Evolutionary conservation across 2,113 vertebrate species (phyloP).

Genomic region (Atractosteus spatula): DNA sequence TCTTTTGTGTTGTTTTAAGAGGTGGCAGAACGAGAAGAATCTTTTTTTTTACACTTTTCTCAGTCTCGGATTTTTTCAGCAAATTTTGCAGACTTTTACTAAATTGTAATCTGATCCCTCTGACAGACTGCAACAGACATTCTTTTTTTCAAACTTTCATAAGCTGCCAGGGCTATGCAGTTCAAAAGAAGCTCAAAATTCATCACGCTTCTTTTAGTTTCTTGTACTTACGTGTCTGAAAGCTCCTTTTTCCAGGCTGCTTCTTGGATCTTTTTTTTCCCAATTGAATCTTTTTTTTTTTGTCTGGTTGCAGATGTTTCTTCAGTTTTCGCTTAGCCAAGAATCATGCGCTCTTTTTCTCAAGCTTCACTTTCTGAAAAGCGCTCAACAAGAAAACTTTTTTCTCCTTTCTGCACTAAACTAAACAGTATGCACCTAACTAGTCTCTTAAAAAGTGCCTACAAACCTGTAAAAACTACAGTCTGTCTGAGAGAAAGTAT

Average conservation of each 20-base stretch:
- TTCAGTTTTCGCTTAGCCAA: constrained; percentile 36
- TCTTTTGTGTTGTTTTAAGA: too few relatives aligned
- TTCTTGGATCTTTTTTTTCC: constrained; percentile 35
- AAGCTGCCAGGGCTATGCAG: constrained; percentile 28
- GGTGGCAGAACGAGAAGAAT: neutral
- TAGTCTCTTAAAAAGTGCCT: constrained; percentile 41
- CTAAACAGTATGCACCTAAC: constrained; percentile 40
- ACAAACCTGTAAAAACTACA: constrained; percentile 37
- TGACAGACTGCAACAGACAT: constrained; percentile 22
- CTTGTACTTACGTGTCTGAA: constrained; percentile 58
- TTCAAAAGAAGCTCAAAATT: constrained; percentile 14
- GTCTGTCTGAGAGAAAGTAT: constrained; percentile 37
- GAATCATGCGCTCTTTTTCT: constrained; percentile 38
- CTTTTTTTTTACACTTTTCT: neutral
- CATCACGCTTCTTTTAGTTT: constrained; percentile 13
- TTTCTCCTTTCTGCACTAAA: constrained; percentile 52
- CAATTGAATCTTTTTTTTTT: constrained; percentile 11
- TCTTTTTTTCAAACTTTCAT: constrained; percentile 39
- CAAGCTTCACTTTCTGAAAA: constrained; percentile 33
- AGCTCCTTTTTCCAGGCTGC: constrained; percentile 25
- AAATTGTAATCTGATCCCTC: constrained; percentile 43
- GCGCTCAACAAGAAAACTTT: constrained; percentile 45
- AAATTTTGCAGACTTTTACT: constrained; percentile 33
- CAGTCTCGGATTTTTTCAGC: constrained; percentile 9
- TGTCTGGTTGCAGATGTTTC: constrained; percentile 48